Base-by-base conservation (phyloP, 1,140 invertebrate species). In the Oncopodura yosiiana region DNA sequence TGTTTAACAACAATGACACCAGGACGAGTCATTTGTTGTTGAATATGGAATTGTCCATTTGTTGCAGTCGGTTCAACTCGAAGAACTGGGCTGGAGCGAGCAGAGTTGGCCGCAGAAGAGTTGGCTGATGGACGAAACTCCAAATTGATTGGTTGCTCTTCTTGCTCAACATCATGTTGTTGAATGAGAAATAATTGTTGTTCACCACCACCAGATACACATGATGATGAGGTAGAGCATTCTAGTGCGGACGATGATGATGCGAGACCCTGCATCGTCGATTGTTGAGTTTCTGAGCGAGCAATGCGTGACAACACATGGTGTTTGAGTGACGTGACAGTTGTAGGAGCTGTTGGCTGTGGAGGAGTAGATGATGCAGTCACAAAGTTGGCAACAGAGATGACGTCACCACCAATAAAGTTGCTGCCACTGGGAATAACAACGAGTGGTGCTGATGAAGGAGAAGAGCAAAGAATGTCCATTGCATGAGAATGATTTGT, bases 1-100 rank as follows among this genome's bases (percentile, higher is more conserved):
- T 83, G 81, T 69, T 88, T 88, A 42, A 86, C 86, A 48, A 90
- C 85, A 61, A 89, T 89, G 19, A 89, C 86, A 51, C 86, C 86
- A 9, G 86, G 86, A 62, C 86, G 77, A 59, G 53, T 37, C 16
- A 83, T 81, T 62, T 87, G 84, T 61, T 81, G 74, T 55, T 69
- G 74, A 21, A 39, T 2, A 11, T 41, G 30, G 14, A 38, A 32
- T 23, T 41, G 43, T 18, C 3, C 57, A 70, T 74, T 66, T 68
- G 67, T 49, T 69, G 68, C 46, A 57, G 55, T 38, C 68, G 69
- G 39, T 48, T 30, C 54, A 51, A 55, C 74, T 74, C 53, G 81
- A 80, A 56, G 45, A 76, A 77, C 56, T 77, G 66, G 81, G 78
- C 49, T 82, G 80, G n/a, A 78, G 73, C 56, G 78, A 73, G 0